Conservation (phyloP, 2,888 invertebrate genomes). For the Drosophila suboccidentalis region DNA sequence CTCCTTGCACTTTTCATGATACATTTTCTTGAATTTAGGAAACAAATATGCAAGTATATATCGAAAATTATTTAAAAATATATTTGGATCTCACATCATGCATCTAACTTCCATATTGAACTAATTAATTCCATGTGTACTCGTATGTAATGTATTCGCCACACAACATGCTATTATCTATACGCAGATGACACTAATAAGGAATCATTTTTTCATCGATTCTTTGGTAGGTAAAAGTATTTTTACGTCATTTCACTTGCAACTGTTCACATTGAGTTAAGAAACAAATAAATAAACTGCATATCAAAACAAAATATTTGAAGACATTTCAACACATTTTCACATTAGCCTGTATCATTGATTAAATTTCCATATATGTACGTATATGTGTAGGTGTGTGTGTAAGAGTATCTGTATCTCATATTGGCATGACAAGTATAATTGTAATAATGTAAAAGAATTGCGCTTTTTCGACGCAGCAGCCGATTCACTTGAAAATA, state of each 20-base stretch:
- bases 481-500: conserved; percentile 43
- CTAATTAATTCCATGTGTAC: conserved; percentile 47
- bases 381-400: conserved; percentile 29
- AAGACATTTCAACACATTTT: conserved; percentile 18
- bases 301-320: not conserved
- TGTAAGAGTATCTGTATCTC: conserved; percentile 37
- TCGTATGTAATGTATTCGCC: conserved; percentile 37
- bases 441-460: conserved; percentile 21
- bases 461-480: conserved; percentile 79
- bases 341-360: conserved; percentile 18
- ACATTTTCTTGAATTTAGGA: conserved; percentile 5
- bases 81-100: conserved; percentile 39
- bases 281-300: not conserved
- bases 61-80: not conserved
- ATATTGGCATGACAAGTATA: conserved; percentile 45
- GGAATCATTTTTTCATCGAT: conserved; percentile 77
- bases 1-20: conserved; percentile 26
- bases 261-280: conserved; percentile 76
- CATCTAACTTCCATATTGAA: conserved; percentile 37
- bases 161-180: conserved; percentile 47
- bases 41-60: conserved; percentile 21
- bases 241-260: conserved; percentile 27
- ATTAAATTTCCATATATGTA: conserved; percentile 11
- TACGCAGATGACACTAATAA: conserved; percentile 75
- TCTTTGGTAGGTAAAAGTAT: conserved; percentile 73